A percentile compares a stretch with the other conserved stretches of the same genome.
Evolutionary conservation across 1,140 invertebrate genomes (phyloP).

Genomic region (Ditylenchus dipsaci): DNA sequence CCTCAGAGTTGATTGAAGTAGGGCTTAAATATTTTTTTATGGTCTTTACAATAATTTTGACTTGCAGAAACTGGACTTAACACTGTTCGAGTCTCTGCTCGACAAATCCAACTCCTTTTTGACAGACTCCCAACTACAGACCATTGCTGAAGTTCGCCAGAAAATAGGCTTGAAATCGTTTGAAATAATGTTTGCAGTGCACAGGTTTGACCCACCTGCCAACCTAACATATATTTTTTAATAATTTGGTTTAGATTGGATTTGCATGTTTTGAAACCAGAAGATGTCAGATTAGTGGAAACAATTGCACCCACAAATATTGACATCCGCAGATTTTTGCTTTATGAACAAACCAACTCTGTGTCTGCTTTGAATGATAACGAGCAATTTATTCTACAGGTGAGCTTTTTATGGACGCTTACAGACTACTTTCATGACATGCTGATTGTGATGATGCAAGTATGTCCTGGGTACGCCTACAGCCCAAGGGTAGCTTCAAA

Average conservation of each 20-base stretch:
- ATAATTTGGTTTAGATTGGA: slow-evolving; percentile 24
- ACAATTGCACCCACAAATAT: slow-evolving; percentile 33
- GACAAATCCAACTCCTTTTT: slow-evolving; percentile 14
- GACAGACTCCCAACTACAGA: slow-evolving; percentile 6
- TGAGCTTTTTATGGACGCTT: background rate
- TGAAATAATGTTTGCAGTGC: slow-evolving; percentile 35
- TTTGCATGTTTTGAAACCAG: slow-evolving; percentile 20
- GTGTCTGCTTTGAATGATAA: slow-evolving; percentile 19
- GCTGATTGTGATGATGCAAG: background rate
- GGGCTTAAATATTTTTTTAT: slow-evolving; percentile 2
- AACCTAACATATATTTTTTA: background rate
- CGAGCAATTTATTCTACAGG: slow-evolving; percentile 39
- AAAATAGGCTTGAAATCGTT: slow-evolving; percentile 29
- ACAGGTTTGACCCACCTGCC: background rate
- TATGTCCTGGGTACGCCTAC: no score
- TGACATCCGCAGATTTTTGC: slow-evolving; percentile 28
- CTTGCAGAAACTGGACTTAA: slow-evolving; percentile 14
- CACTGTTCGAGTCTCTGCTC: slow-evolving; percentile 8
- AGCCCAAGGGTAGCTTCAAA: no score
- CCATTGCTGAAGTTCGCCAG: slow-evolving; percentile 10
- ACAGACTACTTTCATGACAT: background rate
- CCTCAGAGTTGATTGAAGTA: slow-evolving; percentile 27
- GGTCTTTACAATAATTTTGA: background rate
- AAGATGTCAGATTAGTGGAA: slow-evolving; percentile 20
- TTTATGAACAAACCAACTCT: slow-evolving; percentile 27